A percentile compares a stretch with the other conserved stretches of the same genome.
phyloP scores from a whole-genome alignment of 2,797 vertebrate genomes.

The Cynopterus sphinx region DNA sequence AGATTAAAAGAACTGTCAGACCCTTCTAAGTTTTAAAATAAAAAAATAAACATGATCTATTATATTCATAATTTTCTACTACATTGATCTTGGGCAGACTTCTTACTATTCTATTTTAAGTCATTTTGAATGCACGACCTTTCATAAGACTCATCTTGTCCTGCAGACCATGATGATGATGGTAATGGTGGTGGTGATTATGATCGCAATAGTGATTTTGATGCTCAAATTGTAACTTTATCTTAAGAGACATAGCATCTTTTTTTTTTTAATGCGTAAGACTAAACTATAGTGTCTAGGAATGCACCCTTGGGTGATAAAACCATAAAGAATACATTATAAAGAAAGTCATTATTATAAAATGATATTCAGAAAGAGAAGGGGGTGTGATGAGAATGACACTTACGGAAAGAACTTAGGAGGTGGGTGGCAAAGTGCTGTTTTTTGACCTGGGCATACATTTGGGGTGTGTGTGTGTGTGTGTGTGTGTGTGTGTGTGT shows the following conservation, averaged over 20 bases:
- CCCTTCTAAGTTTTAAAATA: not conserved
- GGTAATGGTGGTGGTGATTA: not conserved
- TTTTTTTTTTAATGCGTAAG: not conserved
- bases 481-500: not conserved
- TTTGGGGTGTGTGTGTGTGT: not conserved
- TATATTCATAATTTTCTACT: not conserved
- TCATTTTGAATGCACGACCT: not conserved
- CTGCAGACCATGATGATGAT: not conserved
- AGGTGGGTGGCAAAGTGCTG: not conserved
- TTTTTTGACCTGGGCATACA: not conserved
- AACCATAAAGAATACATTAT: not conserved
- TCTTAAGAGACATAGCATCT: not conserved
- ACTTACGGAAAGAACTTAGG: not conserved
- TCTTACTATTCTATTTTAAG: slow-evolving; percentile 10
- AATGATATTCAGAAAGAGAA: not conserved
- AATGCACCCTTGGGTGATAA: not conserved
- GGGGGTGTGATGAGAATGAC: not conserved
- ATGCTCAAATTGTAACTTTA: not conserved
- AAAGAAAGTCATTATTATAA: not conserved
- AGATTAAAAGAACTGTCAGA: slow-evolving; percentile 8
- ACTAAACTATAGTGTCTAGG: not conserved
- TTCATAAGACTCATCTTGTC: not conserved
- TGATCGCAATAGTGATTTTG: not conserved
- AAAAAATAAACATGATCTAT: not conserved
- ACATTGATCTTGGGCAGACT: not conserved